phyloP scores from a whole-genome alignment of 1,140 invertebrate species.

The Cotesia chilonis region DNA sequence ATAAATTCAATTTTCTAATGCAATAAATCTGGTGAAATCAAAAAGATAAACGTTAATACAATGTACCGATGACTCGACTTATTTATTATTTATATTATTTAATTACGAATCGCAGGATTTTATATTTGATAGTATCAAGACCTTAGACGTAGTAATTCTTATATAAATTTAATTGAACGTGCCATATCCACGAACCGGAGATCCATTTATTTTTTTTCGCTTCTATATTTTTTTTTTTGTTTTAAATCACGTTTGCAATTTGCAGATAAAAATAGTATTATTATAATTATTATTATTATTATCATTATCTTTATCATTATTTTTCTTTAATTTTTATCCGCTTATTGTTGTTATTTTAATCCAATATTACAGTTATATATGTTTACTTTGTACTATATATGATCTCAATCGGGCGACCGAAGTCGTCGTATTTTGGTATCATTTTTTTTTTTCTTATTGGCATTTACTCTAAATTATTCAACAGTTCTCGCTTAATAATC shows the following conservation, averaged over 20 bases:
- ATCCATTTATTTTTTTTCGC: constrained; percentile 14
- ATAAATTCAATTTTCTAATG: constrained; percentile 15
- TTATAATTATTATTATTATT: constrained; percentile 26
- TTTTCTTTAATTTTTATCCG: constrained; percentile 32
- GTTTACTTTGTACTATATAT: constrained; percentile 68
- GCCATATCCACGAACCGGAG: constrained; percentile 19
- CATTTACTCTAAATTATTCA: constrained; percentile 10
- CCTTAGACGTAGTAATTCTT: neutral
- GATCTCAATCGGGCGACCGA: constrained; percentile 61
- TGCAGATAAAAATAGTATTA: no score
- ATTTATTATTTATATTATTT: neutral
- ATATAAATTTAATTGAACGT: constrained; percentile 11
- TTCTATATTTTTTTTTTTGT: constrained; percentile 15
- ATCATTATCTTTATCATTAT: constrained; percentile 38
- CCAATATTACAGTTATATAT: constrained; percentile 63
- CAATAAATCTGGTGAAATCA: neutral
- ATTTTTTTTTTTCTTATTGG: constrained; percentile 33
- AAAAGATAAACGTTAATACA: neutral
- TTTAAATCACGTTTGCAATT: constrained; percentile 9
- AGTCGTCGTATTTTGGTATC: constrained; percentile 57
- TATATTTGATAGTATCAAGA: constrained; percentile 6
- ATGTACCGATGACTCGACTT: neutral
- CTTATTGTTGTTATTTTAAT: constrained; percentile 45
- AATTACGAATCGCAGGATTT: constrained; percentile 22
- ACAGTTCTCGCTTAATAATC: constrained; percentile 36